phyloP scores from a whole-genome alignment of 1,140 invertebrate species.

The Limonius californicus region DNA sequence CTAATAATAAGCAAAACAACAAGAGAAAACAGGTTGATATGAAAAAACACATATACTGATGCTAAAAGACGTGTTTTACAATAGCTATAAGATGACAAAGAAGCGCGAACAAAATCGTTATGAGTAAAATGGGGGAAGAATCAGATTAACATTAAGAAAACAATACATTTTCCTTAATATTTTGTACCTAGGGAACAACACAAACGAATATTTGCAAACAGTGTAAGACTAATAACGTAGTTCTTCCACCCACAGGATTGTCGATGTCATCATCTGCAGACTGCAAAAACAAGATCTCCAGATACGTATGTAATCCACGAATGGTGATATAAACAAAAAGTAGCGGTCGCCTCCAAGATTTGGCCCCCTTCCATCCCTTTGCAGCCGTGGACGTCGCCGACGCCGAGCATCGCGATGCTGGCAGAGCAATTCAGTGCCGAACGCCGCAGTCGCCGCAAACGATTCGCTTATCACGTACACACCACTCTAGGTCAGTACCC shows the following conservation, averaged over 20 bases:
- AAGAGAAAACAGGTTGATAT: no score
- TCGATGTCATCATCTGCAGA: neutral
- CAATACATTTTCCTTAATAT: no score
- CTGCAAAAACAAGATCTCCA: neutral
- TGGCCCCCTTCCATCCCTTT: constrained; percentile 4
- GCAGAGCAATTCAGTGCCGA: constrained; percentile 20
- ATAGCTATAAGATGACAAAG: no score
- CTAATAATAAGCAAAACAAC: no score
- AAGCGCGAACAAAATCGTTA: no score
- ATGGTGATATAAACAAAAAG: constrained; percentile 24
- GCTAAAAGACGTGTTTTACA: no score
- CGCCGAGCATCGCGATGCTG: constrained; percentile 18
- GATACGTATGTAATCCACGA: constrained; percentile 11
- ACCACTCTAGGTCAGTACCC: constrained; percentile 24
- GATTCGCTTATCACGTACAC: constrained; percentile 19
- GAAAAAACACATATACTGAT: no score
- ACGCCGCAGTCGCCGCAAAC: constrained; percentile 27
- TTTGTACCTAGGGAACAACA: no score
- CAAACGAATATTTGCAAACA: no score
- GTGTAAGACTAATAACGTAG: no score
- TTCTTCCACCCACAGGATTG: neutral
- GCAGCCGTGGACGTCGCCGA: constrained; percentile 15
- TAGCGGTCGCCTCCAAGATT: neutral
- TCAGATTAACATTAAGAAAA: no score
- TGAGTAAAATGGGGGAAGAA: no score